Evolutionary conservation across 2,888 invertebrate genomes (phyloP).

Genomic region (Patella ulyssiponensis): DNA sequence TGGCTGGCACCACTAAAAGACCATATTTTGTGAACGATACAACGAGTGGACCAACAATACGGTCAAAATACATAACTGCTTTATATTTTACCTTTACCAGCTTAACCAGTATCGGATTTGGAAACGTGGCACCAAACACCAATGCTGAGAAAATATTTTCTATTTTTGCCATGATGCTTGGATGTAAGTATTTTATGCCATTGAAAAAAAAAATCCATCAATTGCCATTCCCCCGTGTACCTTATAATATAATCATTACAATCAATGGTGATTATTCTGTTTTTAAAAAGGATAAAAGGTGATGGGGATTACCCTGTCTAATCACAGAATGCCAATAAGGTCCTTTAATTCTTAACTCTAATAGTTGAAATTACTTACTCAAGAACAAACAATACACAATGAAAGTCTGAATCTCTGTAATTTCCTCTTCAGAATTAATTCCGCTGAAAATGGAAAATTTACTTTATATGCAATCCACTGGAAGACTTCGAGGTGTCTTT

Average conservation of each 20-base stretch:
- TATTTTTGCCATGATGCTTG: constrained; percentile 72
- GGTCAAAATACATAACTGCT: constrained; percentile 71
- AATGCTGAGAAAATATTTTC: constrained; percentile 72
- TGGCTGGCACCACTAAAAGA: constrained; percentile 63
- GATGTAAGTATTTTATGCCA: constrained; percentile 64
- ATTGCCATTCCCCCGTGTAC: background rate
- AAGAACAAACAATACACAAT: too few relatives aligned
- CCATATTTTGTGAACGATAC: constrained; percentile 69
- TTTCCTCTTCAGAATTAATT: too few relatives aligned
- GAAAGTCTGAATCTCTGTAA: too few relatives aligned
- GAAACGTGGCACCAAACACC: constrained; percentile 72
- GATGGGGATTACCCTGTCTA: too few relatives aligned
- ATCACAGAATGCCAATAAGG: too few relatives aligned
- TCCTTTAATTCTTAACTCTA: too few relatives aligned
- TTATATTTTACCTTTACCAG: constrained; percentile 72
- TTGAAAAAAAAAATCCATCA: background rate
- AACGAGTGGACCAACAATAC: constrained; percentile 68
- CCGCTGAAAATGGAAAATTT: too few relatives aligned
- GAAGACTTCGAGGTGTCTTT: too few relatives aligned
- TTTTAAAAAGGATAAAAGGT: background rate
- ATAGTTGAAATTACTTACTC: too few relatives aligned
- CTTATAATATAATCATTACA: background rate
- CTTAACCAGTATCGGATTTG: constrained; percentile 72
- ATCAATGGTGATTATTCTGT: background rate
- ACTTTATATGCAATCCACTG: too few relatives aligned